Evolutionary conservation across 2,888 invertebrate species (phyloP).

Genomic region (Stegophylla sp.): DNA sequence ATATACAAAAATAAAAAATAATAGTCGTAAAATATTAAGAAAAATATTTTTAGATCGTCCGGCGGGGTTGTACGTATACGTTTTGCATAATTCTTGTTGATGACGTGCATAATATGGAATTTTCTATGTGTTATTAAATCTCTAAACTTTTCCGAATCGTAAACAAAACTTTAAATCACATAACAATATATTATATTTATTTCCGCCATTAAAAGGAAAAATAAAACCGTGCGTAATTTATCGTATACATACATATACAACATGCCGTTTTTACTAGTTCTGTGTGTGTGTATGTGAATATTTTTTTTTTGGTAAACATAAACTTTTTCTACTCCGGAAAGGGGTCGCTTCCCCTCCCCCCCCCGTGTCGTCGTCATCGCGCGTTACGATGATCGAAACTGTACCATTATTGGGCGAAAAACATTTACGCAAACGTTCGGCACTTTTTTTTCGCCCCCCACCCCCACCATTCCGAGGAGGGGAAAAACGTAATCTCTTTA

Average conservation of each 20-base stretch:
- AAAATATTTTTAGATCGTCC: background rate
- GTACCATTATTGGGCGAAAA: background rate
- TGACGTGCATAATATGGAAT: background rate
- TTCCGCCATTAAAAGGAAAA: background rate
- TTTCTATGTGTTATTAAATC: background rate
- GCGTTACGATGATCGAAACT: background rate
- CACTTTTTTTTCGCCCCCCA: background rate
- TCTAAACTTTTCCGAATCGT: constrained; percentile 21
- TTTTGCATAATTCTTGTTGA: constrained; percentile 19
- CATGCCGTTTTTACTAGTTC: background rate
- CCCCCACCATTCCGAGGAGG: background rate
- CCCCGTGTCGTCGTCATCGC: background rate
- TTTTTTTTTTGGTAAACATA: background rate
- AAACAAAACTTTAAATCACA: constrained; percentile 28
- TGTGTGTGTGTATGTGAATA: background rate
- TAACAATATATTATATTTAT: constrained; percentile 20
- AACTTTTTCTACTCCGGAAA: background rate
- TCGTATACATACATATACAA: background rate
- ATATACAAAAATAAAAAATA: too few species aligned
- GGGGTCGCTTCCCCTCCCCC: background rate
- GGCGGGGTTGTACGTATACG: too few species aligned
- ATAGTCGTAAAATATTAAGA: too few species aligned
- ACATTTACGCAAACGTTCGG: background rate
- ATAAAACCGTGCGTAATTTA: background rate
- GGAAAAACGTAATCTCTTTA: background rate